Percentiles rank a stretch among this genome's conserved stretches.
These are phyloP conservation scores for Tetrao urogallus DNA, from an alignment of 2,113 vertebrate genomes.

Conservation along the genomic window DNA sequence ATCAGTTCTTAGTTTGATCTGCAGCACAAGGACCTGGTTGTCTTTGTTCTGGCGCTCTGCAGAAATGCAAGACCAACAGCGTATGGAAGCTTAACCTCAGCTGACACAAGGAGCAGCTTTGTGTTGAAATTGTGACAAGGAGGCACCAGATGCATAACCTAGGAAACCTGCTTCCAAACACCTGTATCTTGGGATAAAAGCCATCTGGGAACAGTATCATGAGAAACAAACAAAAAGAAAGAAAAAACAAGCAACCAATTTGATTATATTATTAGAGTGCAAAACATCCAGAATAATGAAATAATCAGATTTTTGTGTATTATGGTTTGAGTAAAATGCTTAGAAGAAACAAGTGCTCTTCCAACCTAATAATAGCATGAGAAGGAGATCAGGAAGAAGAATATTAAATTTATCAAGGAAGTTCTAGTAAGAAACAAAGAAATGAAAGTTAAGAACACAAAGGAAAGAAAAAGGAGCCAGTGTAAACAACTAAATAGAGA, in stretches of 20 bases:
- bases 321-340: neutral
- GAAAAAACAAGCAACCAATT: fast-evolving
- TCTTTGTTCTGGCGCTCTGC: neutral
- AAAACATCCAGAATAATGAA: neutral
- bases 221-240: neutral
- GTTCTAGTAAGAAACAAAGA: neutral
- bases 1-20: neutral
- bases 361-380: neutral
- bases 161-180: neutral
- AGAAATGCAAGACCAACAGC: neutral
- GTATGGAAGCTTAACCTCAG: neutral
- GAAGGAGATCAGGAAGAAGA: neutral
- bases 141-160: neutral
- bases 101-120: neutral
- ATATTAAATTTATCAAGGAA: neutral
- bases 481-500: neutral
- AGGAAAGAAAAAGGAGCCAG: neutral
- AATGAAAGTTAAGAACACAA: neutral
- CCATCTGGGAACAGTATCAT: neutral
- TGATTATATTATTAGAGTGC: neutral
- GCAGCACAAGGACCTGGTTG: fast-evolving
- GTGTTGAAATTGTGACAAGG: neutral
- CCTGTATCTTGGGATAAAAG: neutral
- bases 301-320: neutral
- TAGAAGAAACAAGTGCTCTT: neutral